These are phyloP conservation scores for Cantharis rufa DNA, from an alignment of 2,888 invertebrate genomes.

Conservation along the genomic window DNA sequence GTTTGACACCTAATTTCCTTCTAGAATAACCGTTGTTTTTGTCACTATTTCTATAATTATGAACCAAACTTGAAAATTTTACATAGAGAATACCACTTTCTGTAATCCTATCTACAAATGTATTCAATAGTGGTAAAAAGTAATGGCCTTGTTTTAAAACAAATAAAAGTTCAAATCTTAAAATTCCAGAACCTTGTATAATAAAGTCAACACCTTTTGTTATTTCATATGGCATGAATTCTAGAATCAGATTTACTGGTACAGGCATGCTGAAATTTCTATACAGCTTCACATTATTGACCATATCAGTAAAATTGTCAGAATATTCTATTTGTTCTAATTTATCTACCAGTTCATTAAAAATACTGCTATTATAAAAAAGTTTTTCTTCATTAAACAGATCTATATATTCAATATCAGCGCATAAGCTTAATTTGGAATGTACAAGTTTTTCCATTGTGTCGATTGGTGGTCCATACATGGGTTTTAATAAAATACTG, in stretches of 20 bases:
- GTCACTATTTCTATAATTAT: not conserved
- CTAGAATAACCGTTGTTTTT: not conserved
- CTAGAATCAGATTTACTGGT: not conserved
- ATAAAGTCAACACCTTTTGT: not conserved
- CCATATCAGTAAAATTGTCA: not conserved
- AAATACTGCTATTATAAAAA: not conserved
- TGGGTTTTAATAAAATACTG: not conserved
- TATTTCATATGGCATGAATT: not conserved
- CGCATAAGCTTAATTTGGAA: not conserved
- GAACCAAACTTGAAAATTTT: not conserved
- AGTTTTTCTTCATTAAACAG: not conserved
- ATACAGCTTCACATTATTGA: not conserved
- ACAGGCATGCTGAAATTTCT: not conserved
- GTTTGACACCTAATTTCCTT: not conserved
- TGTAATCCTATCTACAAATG: not conserved
- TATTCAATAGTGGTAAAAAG: not conserved
- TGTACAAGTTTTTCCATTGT: slow-evolving; percentile 1
- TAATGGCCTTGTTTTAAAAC: not conserved
- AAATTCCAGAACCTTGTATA: not conserved
- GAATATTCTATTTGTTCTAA: not conserved
- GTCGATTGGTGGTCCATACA: not conserved
- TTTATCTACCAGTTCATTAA: not conserved
- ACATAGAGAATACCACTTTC: not conserved
- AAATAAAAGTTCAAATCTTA: not conserved
- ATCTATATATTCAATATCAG: not conserved